Conservation (phyloP, 2,113 vertebrate species). For the Mugil cephalus region DNA sequence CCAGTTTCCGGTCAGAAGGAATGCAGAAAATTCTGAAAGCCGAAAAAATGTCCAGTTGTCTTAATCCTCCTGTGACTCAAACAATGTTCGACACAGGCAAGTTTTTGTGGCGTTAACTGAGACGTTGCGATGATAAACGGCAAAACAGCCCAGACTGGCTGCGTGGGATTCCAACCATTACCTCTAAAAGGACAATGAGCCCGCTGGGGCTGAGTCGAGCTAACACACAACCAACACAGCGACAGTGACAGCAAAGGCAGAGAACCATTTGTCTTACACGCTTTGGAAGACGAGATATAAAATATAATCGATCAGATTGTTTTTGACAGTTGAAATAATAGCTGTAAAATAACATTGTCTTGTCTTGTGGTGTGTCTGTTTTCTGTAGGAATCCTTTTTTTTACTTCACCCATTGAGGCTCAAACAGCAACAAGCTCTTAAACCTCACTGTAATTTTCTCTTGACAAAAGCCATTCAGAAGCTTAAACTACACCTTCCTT, state of each 20-base stretch:
- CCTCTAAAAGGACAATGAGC: constrained; percentile 44
- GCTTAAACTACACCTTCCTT: no score
- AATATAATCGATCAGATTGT: background rate
- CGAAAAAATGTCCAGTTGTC: no score
- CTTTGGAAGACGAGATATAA: background rate
- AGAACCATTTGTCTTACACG: constrained; percentile 2
- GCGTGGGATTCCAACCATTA: constrained; percentile 68
- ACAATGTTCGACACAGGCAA: constrained; percentile 1
- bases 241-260: constrained; percentile 13
- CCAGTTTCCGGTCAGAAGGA: no score
- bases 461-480: no score
- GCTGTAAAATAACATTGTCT: background rate
- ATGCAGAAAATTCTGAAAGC: no score
- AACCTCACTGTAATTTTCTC: no score
- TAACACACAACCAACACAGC: constrained; percentile 15
- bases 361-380: background rate
- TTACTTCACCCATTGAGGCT: background rate
- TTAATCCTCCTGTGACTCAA: no score
- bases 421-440: no score
- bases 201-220: background rate
- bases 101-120: constrained; percentile 16
- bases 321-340: background rate
- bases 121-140: constrained; percentile 42
- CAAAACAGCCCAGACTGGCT: constrained; percentile 56
- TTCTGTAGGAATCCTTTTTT: background rate